phyloP scores from a whole-genome alignment of 2,113 vertebrate genomes.

The Podilymbus podiceps region DNA sequence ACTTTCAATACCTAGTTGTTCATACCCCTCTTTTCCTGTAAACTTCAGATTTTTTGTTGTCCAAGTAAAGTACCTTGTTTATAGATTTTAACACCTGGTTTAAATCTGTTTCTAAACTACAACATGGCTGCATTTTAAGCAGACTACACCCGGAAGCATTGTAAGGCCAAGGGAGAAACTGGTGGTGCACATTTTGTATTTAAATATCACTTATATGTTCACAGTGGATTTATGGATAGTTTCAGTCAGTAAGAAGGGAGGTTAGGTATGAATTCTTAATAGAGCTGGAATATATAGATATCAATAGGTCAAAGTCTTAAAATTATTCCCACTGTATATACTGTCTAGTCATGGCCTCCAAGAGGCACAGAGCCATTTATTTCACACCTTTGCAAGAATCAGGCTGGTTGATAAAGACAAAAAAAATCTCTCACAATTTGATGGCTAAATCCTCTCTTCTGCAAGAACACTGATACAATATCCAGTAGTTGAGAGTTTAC shows the following conservation, averaged over 20 bases:
- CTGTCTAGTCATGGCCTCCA: background rate
- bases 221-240: background rate
- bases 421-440: background rate
- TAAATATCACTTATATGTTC: background rate
- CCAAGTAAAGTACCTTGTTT: background rate
- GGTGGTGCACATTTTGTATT: background rate
- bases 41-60: background rate
- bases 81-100: background rate
- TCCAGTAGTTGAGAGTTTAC: slow-evolving; percentile 1
- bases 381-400: background rate
- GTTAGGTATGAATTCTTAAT: background rate
- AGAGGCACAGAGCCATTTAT: slow-evolving; percentile 6
- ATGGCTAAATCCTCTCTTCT: background rate
- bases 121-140: background rate
- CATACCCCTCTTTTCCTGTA: background rate
- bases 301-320: background rate
- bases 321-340: background rate
- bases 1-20: background rate
- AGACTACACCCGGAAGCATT: background rate
- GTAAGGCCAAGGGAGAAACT: background rate
- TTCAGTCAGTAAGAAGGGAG: background rate
- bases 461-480: background rate
- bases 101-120: background rate
- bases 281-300: background rate
- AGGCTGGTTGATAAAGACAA: background rate